Conservation (phyloP, 2,113 vertebrate genomes). For the Poecile atricapillus region DNA sequence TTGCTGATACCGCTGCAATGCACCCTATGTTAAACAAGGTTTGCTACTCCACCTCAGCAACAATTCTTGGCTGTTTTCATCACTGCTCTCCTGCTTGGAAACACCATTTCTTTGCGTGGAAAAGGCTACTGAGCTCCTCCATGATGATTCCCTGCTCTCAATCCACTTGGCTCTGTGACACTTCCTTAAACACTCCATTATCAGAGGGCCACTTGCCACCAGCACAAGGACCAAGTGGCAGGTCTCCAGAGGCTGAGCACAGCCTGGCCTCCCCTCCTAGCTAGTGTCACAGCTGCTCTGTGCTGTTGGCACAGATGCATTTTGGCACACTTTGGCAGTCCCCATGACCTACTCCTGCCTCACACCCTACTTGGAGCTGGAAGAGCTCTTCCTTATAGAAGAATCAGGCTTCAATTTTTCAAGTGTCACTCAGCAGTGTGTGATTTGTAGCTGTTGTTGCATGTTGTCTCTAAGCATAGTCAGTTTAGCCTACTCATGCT, state of each 20-base stretch:
- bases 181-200: background rate
- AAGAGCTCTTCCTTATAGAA: background rate
- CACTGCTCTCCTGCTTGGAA: background rate
- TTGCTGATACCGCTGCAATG: constrained; percentile 58
- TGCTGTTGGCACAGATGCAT: background rate
- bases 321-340: background rate
- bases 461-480: background rate
- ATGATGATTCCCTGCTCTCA: background rate
- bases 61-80: background rate
- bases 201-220: background rate
- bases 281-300: background rate
- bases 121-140: background rate
- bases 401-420: background rate
- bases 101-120: background rate
- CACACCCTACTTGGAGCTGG: background rate
- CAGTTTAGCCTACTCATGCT: constrained; percentile 22
- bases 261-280: background rate
- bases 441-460: background rate
- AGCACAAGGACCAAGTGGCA: rapidly evolving
- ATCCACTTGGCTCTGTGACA: background rate
- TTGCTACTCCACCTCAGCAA: background rate
- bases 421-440: background rate
- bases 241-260: background rate
- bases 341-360: background rate
- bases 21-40: constrained; percentile 49